These are phyloP conservation scores for Zhengitettix transpicula DNA, from an alignment of 2,888 invertebrate genomes.

Conservation along the genomic window DNA sequence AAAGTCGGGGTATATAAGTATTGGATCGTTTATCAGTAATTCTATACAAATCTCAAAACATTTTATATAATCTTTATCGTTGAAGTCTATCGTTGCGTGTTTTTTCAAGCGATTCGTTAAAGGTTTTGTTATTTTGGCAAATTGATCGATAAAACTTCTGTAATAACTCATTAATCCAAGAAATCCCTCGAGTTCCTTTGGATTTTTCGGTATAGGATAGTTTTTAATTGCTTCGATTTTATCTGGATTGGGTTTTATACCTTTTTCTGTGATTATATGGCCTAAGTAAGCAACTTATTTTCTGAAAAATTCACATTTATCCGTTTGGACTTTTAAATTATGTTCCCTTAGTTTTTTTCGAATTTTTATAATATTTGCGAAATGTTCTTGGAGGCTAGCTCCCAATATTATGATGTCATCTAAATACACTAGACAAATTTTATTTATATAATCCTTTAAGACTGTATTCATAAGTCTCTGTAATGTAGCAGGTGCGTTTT, in stretches of 20 bases:
- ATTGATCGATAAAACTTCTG: no score
- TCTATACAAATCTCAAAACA: no score
- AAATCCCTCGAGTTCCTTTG: not conserved
- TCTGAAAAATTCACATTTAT: not conserved
- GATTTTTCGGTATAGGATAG: not conserved
- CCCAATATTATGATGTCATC: not conserved
- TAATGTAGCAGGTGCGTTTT: not conserved
- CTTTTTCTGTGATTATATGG: not conserved
- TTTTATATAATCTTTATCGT: no score
- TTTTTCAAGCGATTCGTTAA: no score
- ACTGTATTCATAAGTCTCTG: not conserved
- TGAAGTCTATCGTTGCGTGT: no score
- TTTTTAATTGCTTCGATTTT: not conserved
- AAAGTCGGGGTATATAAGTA: no score
- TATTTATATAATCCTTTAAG: not conserved
- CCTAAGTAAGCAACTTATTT: not conserved
- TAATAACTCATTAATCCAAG: no score
- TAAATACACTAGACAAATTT: not conserved
- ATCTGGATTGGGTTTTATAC: not conserved
- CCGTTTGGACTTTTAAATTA: not conserved
- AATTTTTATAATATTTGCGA: not conserved
- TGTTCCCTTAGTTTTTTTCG: not conserved
- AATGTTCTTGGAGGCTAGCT: not conserved
- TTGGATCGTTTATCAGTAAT: no score
- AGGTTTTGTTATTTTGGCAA: no score